A percentile compares a stretch with the other conserved stretches of the same genome.
Conservation (phyloP, 2,888 invertebrate genomes). For the Muschampia plurimacula region DNA sequence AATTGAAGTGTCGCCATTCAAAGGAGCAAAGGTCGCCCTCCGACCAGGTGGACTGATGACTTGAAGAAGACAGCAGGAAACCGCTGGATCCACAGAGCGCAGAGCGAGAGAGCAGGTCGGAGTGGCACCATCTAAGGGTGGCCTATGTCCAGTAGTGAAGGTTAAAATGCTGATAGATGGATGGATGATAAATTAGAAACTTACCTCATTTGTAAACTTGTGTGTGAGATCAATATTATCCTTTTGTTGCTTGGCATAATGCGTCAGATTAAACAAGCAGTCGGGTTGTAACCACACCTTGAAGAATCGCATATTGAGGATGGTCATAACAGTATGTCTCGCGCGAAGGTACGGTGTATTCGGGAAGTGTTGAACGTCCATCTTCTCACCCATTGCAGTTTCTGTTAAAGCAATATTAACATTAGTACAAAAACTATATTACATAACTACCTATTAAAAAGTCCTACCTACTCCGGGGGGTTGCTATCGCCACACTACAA, state of each 20-base stretch:
- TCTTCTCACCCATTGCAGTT: constrained; percentile 89
- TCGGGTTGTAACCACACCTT: constrained; percentile 88
- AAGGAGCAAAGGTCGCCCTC: too few relatives aligned
- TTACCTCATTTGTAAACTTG: constrained; percentile 83
- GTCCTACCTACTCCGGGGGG: too few relatives aligned
- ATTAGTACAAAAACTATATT: too few relatives aligned
- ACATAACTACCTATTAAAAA: too few relatives aligned
- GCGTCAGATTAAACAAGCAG: constrained; percentile 85
- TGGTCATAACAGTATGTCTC: constrained; percentile 76
- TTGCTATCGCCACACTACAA: too few relatives aligned
- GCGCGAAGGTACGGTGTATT: constrained; percentile 84
- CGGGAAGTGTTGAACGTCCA: constrained; percentile 80
- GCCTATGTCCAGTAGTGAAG: background rate
- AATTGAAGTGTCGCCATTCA: too few relatives aligned
- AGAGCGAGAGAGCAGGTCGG: background rate
- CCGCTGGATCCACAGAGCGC: too few relatives aligned
- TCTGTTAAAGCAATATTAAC: constrained; percentile 65
- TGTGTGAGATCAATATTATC: constrained; percentile 87
- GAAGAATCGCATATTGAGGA: constrained; percentile 77
- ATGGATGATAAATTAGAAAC: background rate
- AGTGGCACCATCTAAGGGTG: background rate
- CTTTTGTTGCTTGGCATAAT: constrained; percentile 84
- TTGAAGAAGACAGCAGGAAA: too few relatives aligned
- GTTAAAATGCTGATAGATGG: too few relatives aligned
- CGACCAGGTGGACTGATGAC: too few relatives aligned